Evolutionary conservation across 2,797 vertebrate species (phyloP).

Genomic region (Sebastes taczanowskii): DNA sequence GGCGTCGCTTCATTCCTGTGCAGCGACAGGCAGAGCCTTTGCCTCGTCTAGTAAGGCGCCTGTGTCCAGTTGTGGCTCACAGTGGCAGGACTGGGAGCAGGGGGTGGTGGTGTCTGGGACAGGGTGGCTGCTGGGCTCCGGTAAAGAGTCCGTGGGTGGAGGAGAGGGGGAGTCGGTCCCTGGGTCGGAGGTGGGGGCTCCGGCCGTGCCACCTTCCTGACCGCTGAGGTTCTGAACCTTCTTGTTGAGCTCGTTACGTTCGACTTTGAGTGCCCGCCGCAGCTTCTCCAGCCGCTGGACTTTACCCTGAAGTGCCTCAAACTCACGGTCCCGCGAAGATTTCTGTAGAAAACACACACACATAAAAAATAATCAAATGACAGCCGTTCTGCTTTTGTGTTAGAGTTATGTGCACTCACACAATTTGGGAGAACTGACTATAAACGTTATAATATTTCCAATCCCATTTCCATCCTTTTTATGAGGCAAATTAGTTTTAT

Average conservation of each 20-base stretch:
- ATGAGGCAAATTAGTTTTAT: neutral
- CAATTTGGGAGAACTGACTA: neutral
- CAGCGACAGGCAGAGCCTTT: constrained; percentile 27
- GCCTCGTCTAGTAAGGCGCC: constrained; percentile 42
- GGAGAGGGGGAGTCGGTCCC: constrained; percentile 73
- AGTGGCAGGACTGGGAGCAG: constrained; percentile 67
- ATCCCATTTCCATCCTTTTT: neutral
- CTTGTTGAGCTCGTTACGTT: constrained; percentile 97
- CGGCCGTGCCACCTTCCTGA: constrained; percentile 27
- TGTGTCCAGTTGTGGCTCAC: constrained; percentile 57
- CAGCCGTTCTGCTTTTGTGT: neutral
- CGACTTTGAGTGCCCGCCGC: constrained; percentile 93
- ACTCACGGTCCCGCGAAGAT: constrained; percentile 91
- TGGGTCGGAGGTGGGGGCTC: constrained; percentile 37
- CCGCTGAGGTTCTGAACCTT: constrained; percentile 91
- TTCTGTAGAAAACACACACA: constrained; percentile 80
- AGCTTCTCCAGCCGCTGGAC: constrained; percentile 95
- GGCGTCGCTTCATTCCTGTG: constrained; percentile 71
- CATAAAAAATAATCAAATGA: neutral
- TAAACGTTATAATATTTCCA: neutral
- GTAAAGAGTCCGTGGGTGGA: constrained; percentile 65
- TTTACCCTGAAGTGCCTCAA: constrained; percentile 94
- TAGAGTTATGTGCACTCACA: neutral
- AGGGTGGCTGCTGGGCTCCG: constrained; percentile 32
- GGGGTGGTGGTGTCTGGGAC: constrained; percentile 16